phyloP scores from a whole-genome alignment of 2,888 invertebrate genomes.

The Morinoia aosen region DNA sequence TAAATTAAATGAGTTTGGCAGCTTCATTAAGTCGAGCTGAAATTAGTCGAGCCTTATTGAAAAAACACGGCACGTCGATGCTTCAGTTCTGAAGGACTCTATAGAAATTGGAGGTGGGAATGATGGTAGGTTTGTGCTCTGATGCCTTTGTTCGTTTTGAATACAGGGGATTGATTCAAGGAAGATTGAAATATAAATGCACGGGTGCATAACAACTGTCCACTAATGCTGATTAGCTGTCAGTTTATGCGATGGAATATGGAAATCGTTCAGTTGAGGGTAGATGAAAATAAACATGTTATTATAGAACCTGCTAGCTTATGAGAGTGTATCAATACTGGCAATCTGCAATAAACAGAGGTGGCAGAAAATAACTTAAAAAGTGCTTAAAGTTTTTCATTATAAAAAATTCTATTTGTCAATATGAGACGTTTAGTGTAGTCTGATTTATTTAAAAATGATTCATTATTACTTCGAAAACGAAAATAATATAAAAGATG shows the following conservation, averaged over 20 bases:
- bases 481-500: too few species aligned
- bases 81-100: neutral
- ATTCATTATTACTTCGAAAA: too few species aligned
- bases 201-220: neutral
- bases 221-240: neutral
- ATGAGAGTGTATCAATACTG: neutral
- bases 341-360: neutral
- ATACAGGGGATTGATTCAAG: neutral
- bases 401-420: too few species aligned
- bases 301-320: neutral
- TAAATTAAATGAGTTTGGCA: constrained; percentile 2
- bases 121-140: neutral
- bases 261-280: neutral
- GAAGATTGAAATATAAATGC: neutral
- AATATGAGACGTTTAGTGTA: too few species aligned
- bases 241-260: neutral
- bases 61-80: constrained; percentile 12
- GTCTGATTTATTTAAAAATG: too few species aligned
- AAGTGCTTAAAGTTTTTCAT: too few species aligned
- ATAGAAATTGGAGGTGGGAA: neutral
- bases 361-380: neutral
- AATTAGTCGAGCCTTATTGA: constrained; percentile 1
- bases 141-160: neutral
- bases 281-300: neutral
- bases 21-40: neutral